Evolutionary conservation across 2,113 vertebrate genomes (phyloP), one percentile per base, ranked within the genome.

Genomic region (Nansenia antarctica): DNA sequence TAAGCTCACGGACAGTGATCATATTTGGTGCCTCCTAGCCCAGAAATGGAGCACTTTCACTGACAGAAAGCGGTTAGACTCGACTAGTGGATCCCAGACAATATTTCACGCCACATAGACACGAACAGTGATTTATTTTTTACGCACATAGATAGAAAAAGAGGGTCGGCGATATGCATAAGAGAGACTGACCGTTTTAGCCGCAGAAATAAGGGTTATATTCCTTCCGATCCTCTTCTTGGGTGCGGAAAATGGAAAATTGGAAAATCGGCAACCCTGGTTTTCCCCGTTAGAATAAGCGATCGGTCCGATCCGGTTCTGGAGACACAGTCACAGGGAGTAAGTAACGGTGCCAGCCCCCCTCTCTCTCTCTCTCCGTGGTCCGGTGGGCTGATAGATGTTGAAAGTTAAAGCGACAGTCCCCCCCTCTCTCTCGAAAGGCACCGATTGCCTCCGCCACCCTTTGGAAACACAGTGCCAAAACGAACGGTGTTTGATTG

Each of bases 11-110:
- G n/a, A n/a, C n/a, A n/a, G n/a, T n/a, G n/a, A n/a, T 18, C 45
- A 49, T 49, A 47, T 47, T 47, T 47, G 45, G 35, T n/a, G 20
- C 20, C 42, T 67, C 49, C 20, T 49, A 45, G 64, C 39, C 68
- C 67, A 60, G 70, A 82, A 74, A 78, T 72, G 53, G 74, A 74
- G 22, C 70, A 77, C 79, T 83, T 78, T 77, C 69, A 67, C 81
- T 58, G 81, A 54, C 71, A 39, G 55, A n/a, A n/a, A 67, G 31
- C n/a, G 55, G 32, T 18, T 24, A 83, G 79, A 42, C 79, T 27
- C 34, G 65, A 74, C 45, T 55, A 72, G 73, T 45, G 42, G 70
- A 79, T 60, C 73, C 29, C 32, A 45, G 78, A n/a, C n/a, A 83
- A 27, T 37, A 29, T 2, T 27, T 3, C 29, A 22, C 52, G 74